Evolutionary conservation across 2,888 invertebrate genomes (phyloP), one percentile per base, ranked within the genome.

Genomic region (Pterostichus niger): DNA sequence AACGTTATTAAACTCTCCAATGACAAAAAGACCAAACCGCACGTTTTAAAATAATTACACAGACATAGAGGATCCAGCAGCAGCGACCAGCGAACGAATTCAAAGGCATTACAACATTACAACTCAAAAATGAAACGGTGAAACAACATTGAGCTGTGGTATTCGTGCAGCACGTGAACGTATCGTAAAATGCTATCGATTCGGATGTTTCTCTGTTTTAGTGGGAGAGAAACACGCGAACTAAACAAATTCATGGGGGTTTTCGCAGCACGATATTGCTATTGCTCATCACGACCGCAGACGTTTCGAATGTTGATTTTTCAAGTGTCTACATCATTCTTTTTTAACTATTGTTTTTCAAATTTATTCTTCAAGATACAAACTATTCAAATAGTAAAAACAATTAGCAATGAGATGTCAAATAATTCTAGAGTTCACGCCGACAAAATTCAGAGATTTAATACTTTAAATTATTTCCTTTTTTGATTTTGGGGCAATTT

Each of bases 31-130:
- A 10, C 6, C 54, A 54, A 54, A 54, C 54, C 54, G 54, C 64
- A 13, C 64, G 35, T 64, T 64, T 64, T 64, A 64, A 64, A 64
- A 64, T 64, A 64, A 64, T 64, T 64, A 64, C 64, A 31, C 9
- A 9, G 40, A 40, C 40, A 40, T 6, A 40, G 40, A 9, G 7
- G 6, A 9, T 9, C 40, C 9, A 3, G 24, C 24, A 24, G 24
- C 24, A 24, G 24, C 24, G 24, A 24, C 1, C 24, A 24, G 24
- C 24, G 24, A 24, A 24, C 24, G 24, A 24, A 24, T 24, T 33
- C 35, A 31, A 64, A 10, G 10, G 10, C 40, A 40, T 40, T 40
- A 40, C 40, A 68, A 35, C 71, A 71, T 40, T 71, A 40, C n/a
- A 71, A 6, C 71, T 44, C 44, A 40, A 40, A 71, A 71, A 71